phyloP scores from a whole-genome alignment of 2,888 invertebrate species.

The Parnassius orleans region DNA sequence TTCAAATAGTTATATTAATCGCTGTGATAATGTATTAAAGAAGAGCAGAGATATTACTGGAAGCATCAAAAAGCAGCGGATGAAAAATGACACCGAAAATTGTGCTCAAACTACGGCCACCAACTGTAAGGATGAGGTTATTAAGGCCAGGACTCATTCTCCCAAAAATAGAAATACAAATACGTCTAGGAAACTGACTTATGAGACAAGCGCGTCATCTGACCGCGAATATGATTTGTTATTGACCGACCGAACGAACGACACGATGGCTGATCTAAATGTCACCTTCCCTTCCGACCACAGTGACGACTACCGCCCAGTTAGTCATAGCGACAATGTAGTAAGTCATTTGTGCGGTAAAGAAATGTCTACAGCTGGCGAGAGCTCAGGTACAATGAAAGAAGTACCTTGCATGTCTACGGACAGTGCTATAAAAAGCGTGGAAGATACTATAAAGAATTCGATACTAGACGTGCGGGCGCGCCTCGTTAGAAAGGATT shows the following conservation, averaged over 20 bases:
- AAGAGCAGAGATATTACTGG: slow-evolving; percentile 62
- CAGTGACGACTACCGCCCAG: slow-evolving; percentile 48
- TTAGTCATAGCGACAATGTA: slow-evolving; percentile 31
- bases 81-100: slow-evolving; percentile 26
- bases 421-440: slow-evolving; percentile 45
- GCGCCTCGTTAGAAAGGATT: slow-evolving; percentile 30
- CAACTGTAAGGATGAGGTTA: slow-evolving; percentile 46
- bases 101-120: slow-evolving; percentile 32
- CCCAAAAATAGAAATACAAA: slow-evolving; percentile 41
- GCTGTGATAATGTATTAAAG: slow-evolving; percentile 60
- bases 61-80: slow-evolving; percentile 51
- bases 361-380: slow-evolving; percentile 37
- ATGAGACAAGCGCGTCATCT: slow-evolving; percentile 59
- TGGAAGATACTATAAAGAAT: slow-evolving; percentile 46
- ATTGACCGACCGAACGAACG: slow-evolving; percentile 72
- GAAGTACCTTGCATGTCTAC: slow-evolving; percentile 35
- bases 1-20: slow-evolving; percentile 58
- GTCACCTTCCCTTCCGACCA: slow-evolving; percentile 70
- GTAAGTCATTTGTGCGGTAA: slow-evolving; percentile 31
- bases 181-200: slow-evolving; percentile 54
- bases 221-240: slow-evolving; percentile 61
- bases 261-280: slow-evolving; percentile 73
- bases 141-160: slow-evolving; percentile 50
- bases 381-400: slow-evolving; percentile 31
- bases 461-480: slow-evolving; percentile 43